Conservation (phyloP, 2,113 vertebrate genomes). For the Chaenogobius annularis region DNA sequence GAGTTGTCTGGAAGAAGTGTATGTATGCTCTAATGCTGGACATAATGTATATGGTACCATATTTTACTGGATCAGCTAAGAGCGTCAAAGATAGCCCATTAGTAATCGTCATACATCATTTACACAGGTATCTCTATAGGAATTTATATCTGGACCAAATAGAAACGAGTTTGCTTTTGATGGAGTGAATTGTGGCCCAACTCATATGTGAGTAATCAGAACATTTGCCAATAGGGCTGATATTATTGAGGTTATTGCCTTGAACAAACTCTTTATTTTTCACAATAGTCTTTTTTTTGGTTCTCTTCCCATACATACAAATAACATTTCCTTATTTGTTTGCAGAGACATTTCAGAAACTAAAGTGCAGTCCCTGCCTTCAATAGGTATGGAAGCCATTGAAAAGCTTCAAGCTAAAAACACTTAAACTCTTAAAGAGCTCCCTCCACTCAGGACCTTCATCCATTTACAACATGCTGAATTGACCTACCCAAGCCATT, state of each 20-base stretch:
- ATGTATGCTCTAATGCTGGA: constrained; percentile 33
- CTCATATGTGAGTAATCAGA: constrained; percentile 81
- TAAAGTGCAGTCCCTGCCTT: constrained; percentile 78
- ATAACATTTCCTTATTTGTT: constrained; percentile 25
- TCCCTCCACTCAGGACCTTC: constrained; percentile 83
- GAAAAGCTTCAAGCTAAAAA: constrained; percentile 82
- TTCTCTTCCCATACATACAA: not conserved
- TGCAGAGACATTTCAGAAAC: constrained; percentile 86
- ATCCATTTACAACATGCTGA: constrained; percentile 82
- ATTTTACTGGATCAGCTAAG: not conserved
- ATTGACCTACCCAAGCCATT: constrained; percentile 89
- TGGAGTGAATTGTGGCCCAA: constrained; percentile 83
- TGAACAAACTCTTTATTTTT: no score
- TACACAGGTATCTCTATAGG: constrained; percentile 84
- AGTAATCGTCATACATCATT: not conserved
- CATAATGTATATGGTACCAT: not conserved
- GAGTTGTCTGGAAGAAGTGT: constrained; percentile 88
- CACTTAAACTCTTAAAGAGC: constrained; percentile 85
- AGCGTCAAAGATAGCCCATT: not conserved
- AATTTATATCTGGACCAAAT: constrained; percentile 82
- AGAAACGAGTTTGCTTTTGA: constrained; percentile 83
- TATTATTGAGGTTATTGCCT: not conserved
- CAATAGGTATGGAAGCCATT: constrained; percentile 81
- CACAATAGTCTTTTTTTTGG: not conserved
- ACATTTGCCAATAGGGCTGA: not conserved